Base-by-base conservation (phyloP, 2,888 invertebrate species). In the Zaprionus obscuricornis region DNA sequence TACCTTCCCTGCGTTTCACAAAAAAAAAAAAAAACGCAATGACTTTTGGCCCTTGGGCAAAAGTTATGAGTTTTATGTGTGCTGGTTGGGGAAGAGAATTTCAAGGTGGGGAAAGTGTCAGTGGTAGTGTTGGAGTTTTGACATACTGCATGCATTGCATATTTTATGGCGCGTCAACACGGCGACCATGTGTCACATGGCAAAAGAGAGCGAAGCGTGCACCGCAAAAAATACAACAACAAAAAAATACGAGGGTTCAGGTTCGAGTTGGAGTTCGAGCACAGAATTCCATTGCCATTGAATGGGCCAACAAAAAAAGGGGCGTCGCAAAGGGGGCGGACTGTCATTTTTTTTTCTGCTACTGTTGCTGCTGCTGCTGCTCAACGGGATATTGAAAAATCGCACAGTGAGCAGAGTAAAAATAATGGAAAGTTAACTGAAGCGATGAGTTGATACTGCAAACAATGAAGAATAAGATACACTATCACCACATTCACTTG, bases 71-170 rank as follows among this genome's bases (percentile, higher is more conserved):
- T 7, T 22, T 4, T 5, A 4, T 22, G 22, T 7, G 4, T 22
- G 22, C 22, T 22, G 22, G 22, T 7, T 5, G 7, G 5, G 8
- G 62, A 63, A 52, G 16, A 29, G 36, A 34, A 43, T 31, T 57
- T 33, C 17, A 26, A 6, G 46, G 0, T 5, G 20, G 42, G 6
- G 20, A 22, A 20, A 11, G 1, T 1, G 6, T 7, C 17, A 6
- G 33, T 16, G 11, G 39, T n/a, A 34, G 42, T 13, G 39, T 49
- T 50, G 45, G 34, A 33, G 43, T 13, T 20, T 65, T 81, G 84
- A 85, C 81, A 78, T 85, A 81, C 81, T 81, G 81, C 81, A 83
- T 85, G 81, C 81, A 83, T 75, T 85, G 85, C 81, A 81, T 81
- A 81, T 81, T 85, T 81, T 81, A 81, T 81, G 75, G 73, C 73